Conservation (phyloP, 2,888 invertebrate species). For the Apodemia duryi region DNA sequence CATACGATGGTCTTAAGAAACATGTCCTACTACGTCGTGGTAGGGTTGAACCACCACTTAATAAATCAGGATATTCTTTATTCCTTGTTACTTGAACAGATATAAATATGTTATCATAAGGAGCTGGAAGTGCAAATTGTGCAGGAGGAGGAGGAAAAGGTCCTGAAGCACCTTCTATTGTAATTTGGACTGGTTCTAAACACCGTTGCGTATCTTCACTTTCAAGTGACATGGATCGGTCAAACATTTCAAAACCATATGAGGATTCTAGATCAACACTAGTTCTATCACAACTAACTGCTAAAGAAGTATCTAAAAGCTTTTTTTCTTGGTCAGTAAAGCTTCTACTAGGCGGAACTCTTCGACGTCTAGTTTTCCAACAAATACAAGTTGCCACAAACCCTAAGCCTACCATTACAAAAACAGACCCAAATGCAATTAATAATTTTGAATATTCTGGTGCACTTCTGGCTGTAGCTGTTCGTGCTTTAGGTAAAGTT, state of each 20-base stretch:
- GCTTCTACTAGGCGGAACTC: slow-evolving; percentile 82
- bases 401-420: slow-evolving; percentile 83
- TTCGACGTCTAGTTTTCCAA: slow-evolving; percentile 85
- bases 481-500: slow-evolving; percentile 77
- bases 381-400: slow-evolving; percentile 68
- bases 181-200: slow-evolving; percentile 81
- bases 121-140: slow-evolving; percentile 69
- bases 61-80: slow-evolving; percentile 88
- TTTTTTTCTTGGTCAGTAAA: slow-evolving; percentile 94
- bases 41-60: slow-evolving; percentile 74
- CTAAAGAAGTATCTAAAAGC: slow-evolving; percentile 86
- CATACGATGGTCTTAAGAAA: slow-evolving; percentile 85
- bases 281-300: slow-evolving; percentile 81
- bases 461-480: slow-evolving; percentile 87
- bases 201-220: slow-evolving; percentile 68
- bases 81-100: slow-evolving; percentile 88
- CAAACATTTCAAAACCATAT: slow-evolving; percentile 75
- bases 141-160: slow-evolving; percentile 68
- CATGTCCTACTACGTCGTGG: slow-evolving; percentile 74
- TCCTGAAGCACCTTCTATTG: slow-evolving; percentile 74
- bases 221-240: slow-evolving; percentile 67
- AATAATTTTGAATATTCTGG: slow-evolving; percentile 86
- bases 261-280: slow-evolving; percentile 81
- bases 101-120: slow-evolving; percentile 89
- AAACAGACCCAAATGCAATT: slow-evolving; percentile 84